Conservation (phyloP, 1,140 invertebrate species). For the Heliconius nattereri region DNA sequence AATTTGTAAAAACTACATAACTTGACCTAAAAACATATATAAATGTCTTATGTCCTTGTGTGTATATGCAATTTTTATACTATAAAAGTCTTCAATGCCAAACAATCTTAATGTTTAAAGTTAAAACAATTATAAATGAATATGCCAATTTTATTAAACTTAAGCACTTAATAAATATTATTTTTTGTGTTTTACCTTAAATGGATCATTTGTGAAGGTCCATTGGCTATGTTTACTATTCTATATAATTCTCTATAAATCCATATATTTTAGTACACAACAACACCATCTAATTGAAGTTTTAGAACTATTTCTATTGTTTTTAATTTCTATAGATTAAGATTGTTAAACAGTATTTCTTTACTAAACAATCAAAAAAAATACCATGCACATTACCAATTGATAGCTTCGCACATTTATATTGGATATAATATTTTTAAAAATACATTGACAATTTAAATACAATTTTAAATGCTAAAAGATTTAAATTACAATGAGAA, state of each 20-base stretch:
- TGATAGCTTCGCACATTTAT: background rate
- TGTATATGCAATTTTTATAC: slow-evolving; percentile 9
- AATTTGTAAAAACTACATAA: background rate
- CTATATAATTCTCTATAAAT: too few species aligned
- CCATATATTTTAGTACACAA: background rate
- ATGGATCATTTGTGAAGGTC: background rate
- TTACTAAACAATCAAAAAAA: background rate
- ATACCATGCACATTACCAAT: background rate
- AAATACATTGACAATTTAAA: background rate
- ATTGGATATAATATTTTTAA: too few species aligned
- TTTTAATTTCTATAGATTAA: background rate
- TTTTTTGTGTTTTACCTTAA: background rate
- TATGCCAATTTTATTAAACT: background rate
- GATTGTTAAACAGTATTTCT: background rate
- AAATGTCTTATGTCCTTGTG: slow-evolving; percentile 22
- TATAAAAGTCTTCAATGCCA: slow-evolving; percentile 7
- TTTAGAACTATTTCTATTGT: background rate
- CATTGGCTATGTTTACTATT: too few species aligned
- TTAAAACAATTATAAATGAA: background rate
- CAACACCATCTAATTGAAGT: background rate
- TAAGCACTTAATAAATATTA: background rate
- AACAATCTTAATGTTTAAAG: background rate
- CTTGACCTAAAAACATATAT: slow-evolving; percentile 34
- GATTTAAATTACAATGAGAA: too few species aligned
- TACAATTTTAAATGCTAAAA: background rate